Evolutionary conservation across 2,888 invertebrate genomes (phyloP).

Genomic region (Drosophila paucipuncta): DNA sequence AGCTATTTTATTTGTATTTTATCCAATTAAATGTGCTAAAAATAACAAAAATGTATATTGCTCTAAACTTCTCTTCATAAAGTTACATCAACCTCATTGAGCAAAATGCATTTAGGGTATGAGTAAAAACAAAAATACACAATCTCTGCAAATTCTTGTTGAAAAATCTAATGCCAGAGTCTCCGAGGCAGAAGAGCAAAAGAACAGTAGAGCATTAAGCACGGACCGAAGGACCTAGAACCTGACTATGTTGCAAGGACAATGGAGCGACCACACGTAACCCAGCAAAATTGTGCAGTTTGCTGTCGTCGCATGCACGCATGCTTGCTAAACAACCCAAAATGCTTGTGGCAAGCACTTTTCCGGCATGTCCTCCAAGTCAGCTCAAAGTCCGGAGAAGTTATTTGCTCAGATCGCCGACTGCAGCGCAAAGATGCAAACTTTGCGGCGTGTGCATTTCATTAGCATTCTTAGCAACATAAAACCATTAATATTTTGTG

Average conservation of each 20-base stretch:
- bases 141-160: conserved; percentile 69
- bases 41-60: background rate
- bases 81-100: background rate
- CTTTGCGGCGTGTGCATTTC: conserved; percentile 62
- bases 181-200: conserved; percentile 27
- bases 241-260: conserved; percentile 4
- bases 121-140: conserved; percentile 52
- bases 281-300: conserved; percentile 65
- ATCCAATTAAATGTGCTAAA: background rate
- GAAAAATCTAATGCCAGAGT: conserved; percentile 71
- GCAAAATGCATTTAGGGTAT: conserved; percentile 4
- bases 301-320: conserved; percentile 76
- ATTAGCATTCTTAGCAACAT: conserved; percentile 73
- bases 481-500: conserved; percentile 73
- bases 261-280: conserved; percentile 56
- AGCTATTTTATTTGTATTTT: background rate
- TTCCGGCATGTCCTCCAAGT: conserved; percentile 54
- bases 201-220: conserved; percentile 1
- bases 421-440: conserved; percentile 38
- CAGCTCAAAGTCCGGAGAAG: conserved; percentile 34
- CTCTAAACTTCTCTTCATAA: background rate
- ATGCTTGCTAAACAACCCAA: conserved; percentile 57
- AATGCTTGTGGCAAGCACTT: conserved; percentile 73
- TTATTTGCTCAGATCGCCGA: conserved; percentile 50
- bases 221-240: conserved; percentile 7